Percentiles rank a stretch among this genome's conserved stretches.
phyloP scores from a whole-genome alignment of 2,888 invertebrate species.

The Nomada ferruginata region DNA sequence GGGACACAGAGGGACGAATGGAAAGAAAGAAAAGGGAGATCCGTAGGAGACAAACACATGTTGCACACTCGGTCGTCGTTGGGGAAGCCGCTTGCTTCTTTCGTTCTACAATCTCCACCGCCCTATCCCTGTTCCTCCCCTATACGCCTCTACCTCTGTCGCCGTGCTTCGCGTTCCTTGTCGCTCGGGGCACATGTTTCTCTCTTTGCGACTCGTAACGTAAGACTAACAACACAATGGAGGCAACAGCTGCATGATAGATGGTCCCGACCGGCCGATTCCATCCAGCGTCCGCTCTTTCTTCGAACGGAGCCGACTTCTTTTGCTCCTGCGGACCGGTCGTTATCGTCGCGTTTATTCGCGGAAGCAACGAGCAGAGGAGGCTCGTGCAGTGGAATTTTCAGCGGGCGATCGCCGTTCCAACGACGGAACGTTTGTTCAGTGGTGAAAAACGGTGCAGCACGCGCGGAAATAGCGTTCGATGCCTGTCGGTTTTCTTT shows the following conservation, averaged over 20 bases:
- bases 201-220: conserved; percentile 77
- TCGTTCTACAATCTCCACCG: conserved; percentile 67
- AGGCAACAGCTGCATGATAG: conserved; percentile 83
- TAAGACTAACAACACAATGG: conserved; percentile 84
- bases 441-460: conserved; percentile 46
- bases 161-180: conserved; percentile 25
- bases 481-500: neutral
- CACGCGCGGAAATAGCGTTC: neutral
- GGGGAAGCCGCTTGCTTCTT: conserved; percentile 66
- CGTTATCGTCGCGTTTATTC: conserved; percentile 79
- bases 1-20: conserved; percentile 44
- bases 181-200: conserved; percentile 28
- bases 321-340: conserved; percentile 77
- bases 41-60: conserved; percentile 81
- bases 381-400: conserved; percentile 43
- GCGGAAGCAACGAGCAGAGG: conserved; percentile 71
- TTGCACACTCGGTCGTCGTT: conserved; percentile 79
- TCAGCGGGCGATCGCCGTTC: conserved; percentile 1
- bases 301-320: conserved; percentile 69
- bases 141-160: conserved; percentile 14
- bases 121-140: conserved; percentile 26
- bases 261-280: conserved; percentile 79
- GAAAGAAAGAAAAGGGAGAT: conserved; percentile 58
- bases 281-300: conserved; percentile 69
- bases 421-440: conserved; percentile 57